Evolutionary conservation across 2,888 invertebrate species (phyloP).

Genomic region (Tetragonisca angustula): DNA sequence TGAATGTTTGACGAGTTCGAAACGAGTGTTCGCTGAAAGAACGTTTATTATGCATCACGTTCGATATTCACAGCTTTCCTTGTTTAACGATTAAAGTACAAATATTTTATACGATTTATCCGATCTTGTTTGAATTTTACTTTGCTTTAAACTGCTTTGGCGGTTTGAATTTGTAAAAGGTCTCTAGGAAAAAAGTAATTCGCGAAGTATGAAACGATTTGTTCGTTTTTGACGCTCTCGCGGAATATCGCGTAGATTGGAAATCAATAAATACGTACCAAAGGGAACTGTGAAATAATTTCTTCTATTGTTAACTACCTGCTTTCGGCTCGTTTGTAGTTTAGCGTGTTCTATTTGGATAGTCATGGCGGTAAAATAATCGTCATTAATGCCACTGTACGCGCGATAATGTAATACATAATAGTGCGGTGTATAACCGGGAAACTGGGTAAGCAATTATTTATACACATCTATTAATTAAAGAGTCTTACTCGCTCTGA

Average conservation of each 20-base stretch:
- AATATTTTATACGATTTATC: background rate
- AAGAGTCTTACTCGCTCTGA: no score
- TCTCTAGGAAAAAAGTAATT: background rate
- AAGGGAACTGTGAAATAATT: background rate
- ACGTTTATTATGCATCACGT: background rate
- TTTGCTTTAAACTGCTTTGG: background rate
- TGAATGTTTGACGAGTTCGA: background rate
- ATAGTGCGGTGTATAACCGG: background rate
- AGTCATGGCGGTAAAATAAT: background rate
- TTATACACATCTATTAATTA: background rate
- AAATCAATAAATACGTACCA: background rate
- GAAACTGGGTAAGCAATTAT: constrained; percentile 1
- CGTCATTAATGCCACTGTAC: background rate
- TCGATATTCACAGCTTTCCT: background rate
- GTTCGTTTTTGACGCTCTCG: background rate
- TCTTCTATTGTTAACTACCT: background rate
- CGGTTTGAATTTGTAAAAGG: background rate
- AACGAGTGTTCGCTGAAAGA: background rate
- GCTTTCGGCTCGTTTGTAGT: background rate
- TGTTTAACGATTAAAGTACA: background rate
- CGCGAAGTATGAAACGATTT: background rate
- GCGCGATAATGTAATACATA: background rate
- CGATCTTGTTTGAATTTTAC: background rate
- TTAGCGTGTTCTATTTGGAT: background rate
- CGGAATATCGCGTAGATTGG: background rate